Conservation (phyloP, 2,888 invertebrate species). For the Amaurobius ferox region DNA sequence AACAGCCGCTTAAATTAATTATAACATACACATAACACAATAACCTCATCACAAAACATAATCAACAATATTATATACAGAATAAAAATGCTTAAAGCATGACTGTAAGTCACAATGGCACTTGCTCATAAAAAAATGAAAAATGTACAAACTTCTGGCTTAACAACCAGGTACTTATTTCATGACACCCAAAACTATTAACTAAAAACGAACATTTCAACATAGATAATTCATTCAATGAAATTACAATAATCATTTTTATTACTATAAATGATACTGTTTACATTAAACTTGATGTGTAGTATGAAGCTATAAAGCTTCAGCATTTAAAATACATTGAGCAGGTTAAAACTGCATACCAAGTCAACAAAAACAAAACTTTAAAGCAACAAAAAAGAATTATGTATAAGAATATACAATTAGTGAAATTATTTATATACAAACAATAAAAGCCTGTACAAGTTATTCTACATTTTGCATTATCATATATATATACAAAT, state of each 20-base stretch:
- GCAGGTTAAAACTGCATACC: conserved; percentile 52
- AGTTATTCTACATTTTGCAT: conserved; percentile 59
- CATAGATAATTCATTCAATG: neutral
- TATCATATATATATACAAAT: conserved; percentile 53
- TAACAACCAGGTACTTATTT: neutral
- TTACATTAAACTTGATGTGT: conserved; percentile 30
- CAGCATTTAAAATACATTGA: conserved; percentile 55
- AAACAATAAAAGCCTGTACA: conserved; percentile 71
- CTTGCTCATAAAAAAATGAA: conserved; percentile 45
- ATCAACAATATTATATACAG: conserved; percentile 60
- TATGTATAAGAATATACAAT: conserved; percentile 63
- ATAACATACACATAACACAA: conserved; percentile 52
- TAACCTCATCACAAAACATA: conserved; percentile 64
- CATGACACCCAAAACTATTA: neutral
- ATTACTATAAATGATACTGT: neutral
- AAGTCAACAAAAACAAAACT: conserved; percentile 58
- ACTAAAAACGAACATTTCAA: neutral
- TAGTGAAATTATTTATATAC: conserved; percentile 60
- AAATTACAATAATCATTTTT: neutral
- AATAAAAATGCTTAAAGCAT: conserved; percentile 62
- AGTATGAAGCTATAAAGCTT: conserved; percentile 34
- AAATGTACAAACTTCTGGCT: conserved; percentile 30
- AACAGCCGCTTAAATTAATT: conserved; percentile 43
- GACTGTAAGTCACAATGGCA: conserved; percentile 68
- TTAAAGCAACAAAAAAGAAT: conserved; percentile 50